Evolutionary conservation across 2,113 vertebrate genomes (phyloP).

Genomic region (Hucho hucho): DNA sequence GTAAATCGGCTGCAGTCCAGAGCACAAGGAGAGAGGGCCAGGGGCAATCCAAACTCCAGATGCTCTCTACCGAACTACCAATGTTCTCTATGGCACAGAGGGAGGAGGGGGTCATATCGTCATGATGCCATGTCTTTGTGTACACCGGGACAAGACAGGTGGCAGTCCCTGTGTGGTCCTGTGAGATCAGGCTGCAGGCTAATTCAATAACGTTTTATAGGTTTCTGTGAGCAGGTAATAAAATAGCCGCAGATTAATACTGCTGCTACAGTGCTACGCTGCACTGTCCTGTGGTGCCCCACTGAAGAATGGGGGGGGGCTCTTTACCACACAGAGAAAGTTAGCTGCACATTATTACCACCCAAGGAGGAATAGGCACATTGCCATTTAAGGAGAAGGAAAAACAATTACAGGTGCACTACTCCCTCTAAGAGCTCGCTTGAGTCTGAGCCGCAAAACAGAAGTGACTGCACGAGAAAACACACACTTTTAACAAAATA

Average conservation of each 20-base stretch:
- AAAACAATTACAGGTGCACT: slow-evolving; percentile 32
- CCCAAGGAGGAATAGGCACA: slow-evolving; percentile 11
- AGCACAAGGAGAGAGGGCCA: too few species aligned
- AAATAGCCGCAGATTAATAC: slow-evolving; percentile 9
- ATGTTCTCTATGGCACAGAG: too few species aligned
- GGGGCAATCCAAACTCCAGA: too few species aligned
- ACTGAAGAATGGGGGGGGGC: background rate
- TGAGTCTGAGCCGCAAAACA: background rate
- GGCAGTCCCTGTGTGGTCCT: background rate
- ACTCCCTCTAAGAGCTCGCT: background rate
- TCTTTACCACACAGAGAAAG: background rate
- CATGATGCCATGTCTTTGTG: background rate
- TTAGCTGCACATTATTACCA: slow-evolving; percentile 17
- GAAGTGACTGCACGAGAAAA: background rate
- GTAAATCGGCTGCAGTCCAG: too few species aligned
- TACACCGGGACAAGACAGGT: background rate
- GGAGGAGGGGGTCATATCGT: background rate
- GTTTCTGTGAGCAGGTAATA: slow-evolving; percentile 7
- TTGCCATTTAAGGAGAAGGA: slow-evolving; percentile 46
- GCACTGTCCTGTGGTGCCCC: too few species aligned
- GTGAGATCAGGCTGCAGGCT: background rate
- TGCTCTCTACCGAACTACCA: too few species aligned
- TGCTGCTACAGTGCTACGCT: background rate
- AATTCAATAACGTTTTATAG: slow-evolving; percentile 1
- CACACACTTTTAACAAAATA: too few species aligned